Conservation (phyloP, 2,113 vertebrate species). For the Gyps fulvus region DNA sequence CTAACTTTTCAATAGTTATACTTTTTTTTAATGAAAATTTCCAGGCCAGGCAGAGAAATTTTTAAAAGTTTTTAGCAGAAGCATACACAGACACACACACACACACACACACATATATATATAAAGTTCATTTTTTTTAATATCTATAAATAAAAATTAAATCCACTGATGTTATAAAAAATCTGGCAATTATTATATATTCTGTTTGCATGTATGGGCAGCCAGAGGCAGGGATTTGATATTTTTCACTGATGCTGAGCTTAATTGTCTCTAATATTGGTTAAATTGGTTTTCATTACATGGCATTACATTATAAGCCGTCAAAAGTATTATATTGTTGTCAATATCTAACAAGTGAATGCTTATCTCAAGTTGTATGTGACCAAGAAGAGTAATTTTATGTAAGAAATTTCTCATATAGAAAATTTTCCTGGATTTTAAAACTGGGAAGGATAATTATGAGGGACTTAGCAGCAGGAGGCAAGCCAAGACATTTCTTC, state of each 20-base stretch:
- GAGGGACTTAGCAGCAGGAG: background rate
- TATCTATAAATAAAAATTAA: background rate
- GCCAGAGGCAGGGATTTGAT: background rate
- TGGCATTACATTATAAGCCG: background rate
- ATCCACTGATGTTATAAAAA: background rate
- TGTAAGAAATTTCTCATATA: background rate
- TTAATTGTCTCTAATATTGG: background rate
- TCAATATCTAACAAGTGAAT: background rate
- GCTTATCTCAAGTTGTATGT: background rate
- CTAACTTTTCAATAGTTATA: background rate
- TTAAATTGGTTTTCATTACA: background rate
- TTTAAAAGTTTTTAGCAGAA: background rate
- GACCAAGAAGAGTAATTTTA: background rate
- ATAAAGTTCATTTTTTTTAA: background rate
- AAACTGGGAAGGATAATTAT: background rate
- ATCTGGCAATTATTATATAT: background rate
- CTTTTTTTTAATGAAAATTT: background rate
- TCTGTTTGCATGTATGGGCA: background rate
- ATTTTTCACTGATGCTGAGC: background rate
- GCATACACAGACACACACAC: rapidly evolving
- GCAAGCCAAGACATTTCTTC: background rate
- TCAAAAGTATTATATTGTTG: background rate
- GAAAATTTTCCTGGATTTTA: background rate
- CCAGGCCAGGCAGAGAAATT: background rate
- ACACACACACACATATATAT: too few relatives aligned